phyloP scores from a whole-genome alignment of 2,113 vertebrate genomes.

The Percopsis transmontana region DNA sequence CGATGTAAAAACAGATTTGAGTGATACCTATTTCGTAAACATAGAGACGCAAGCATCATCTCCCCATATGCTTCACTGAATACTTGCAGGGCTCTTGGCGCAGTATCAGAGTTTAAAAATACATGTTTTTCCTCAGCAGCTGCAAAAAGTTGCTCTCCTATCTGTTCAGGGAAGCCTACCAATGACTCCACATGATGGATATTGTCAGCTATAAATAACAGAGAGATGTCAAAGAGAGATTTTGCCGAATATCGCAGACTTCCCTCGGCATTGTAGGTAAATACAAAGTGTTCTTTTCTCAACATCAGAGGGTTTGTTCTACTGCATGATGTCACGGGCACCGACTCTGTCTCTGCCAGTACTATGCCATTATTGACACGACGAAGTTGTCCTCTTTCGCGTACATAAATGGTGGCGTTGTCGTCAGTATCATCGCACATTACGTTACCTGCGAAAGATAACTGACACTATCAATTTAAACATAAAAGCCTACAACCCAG shows the following conservation, averaged over 20 bases:
- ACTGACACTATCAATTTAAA: not conserved
- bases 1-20: not conserved
- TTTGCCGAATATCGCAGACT: conserved; percentile 91
- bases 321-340: conserved; percentile 41
- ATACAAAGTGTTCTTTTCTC: conserved; percentile 89
- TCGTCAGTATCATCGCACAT: conserved; percentile 52
- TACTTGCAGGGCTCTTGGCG: conserved; percentile 84
- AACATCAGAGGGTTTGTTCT: conserved; percentile 74
- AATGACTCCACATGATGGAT: conserved; percentile 92
- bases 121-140: conserved; percentile 89
- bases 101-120: conserved; percentile 83
- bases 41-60: conserved; percentile 88
- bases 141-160: conserved; percentile 90
- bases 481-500: not conserved
- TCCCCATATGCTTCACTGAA: conserved; percentile 91
- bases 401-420: conserved; percentile 81
- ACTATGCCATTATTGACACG: conserved; percentile 75
- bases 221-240: conserved; percentile 86
- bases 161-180: conserved; percentile 93
- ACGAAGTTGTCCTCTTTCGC: conserved; percentile 86
- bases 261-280: conserved; percentile 90
- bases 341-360: conserved; percentile 58
- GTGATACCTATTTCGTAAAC: conserved; percentile 86
- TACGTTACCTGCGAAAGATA: not conserved
- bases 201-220: conserved; percentile 90